phyloP scores from a whole-genome alignment of 2,113 vertebrate genomes.

The Entomyzon cyanotis region DNA sequence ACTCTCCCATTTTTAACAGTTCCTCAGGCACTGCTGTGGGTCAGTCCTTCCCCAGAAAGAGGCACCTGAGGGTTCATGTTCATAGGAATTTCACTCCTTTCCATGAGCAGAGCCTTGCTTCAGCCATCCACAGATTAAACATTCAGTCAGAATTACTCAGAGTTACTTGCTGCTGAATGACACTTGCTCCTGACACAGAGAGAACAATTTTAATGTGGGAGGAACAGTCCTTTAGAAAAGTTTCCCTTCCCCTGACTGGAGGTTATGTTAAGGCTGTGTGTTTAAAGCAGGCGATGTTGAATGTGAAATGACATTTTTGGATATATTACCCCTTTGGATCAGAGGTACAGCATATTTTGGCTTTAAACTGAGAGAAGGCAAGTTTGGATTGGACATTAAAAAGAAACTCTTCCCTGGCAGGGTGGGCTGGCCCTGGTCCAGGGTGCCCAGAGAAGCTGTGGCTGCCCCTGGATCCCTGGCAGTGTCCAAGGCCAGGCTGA shows the following conservation, averaged over 20 bases:
- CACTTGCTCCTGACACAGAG: background rate
- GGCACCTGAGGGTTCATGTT: too few relatives aligned
- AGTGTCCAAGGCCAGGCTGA: background rate
- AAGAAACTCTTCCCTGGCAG: background rate
- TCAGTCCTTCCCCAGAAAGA: background rate
- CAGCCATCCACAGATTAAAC: background rate
- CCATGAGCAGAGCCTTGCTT: background rate
- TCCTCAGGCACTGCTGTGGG: background rate
- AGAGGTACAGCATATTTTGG: background rate
- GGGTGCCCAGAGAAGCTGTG: background rate
- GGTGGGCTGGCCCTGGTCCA: background rate
- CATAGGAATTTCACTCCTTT: background rate
- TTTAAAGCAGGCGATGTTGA: background rate
- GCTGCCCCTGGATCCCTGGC: background rate
- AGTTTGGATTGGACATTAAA: background rate
- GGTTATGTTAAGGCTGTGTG: background rate
- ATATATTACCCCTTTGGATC: background rate
- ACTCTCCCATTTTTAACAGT: background rate
- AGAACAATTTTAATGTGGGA: background rate
- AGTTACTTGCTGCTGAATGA: background rate
- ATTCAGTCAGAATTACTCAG: background rate
- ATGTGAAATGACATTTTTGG: fast-evolving
- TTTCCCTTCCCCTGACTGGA: background rate
- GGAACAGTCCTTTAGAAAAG: background rate
- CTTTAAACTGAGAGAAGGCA: background rate